Conservation (phyloP, 2,113 vertebrate species). For the Miniopterus natalensis region DNA sequence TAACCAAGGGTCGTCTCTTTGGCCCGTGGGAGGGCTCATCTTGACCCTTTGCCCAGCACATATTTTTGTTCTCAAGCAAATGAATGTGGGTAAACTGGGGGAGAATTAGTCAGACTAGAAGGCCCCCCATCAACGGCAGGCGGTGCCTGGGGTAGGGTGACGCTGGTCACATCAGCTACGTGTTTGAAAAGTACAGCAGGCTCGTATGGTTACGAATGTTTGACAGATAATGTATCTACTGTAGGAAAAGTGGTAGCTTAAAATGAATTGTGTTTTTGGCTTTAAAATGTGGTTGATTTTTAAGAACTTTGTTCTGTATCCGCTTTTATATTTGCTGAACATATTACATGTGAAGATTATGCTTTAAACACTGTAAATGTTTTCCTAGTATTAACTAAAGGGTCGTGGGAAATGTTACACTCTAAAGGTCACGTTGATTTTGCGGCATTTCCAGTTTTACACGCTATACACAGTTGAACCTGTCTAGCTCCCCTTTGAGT, state of each 20-base stretch:
- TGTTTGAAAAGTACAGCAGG: not conserved
- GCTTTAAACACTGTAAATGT: slow-evolving; percentile 56
- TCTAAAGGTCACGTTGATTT: slow-evolving; percentile 73
- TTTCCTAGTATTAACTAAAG: slow-evolving; percentile 65
- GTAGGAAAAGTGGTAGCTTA: slow-evolving; percentile 49
- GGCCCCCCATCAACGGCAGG: not conserved
- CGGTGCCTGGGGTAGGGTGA: not conserved
- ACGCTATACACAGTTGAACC: slow-evolving; percentile 38
- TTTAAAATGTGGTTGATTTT: slow-evolving; percentile 60
- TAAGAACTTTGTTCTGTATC: slow-evolving; percentile 65
- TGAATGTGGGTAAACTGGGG: not conserved
- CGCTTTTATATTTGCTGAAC: slow-evolving; percentile 76
- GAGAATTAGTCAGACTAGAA: not conserved
- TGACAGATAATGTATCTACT: not conserved
- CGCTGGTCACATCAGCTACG: not conserved
- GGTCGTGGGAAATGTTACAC: slow-evolving; percentile 8
- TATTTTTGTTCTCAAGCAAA: slow-evolving; percentile 35
- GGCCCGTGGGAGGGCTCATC: not conserved
- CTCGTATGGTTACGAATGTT: not conserved
- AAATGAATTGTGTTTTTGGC: slow-evolving; percentile 60
- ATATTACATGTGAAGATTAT: slow-evolving; percentile 65
- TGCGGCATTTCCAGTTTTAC: slow-evolving; percentile 63
- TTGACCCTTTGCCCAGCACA: not conserved
- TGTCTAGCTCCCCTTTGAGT: slow-evolving; percentile 3
- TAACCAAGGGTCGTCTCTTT: not conserved